Conservation (phyloP, 2,797 vertebrate genomes). For the Schizopygopsis malacanthus region DNA sequence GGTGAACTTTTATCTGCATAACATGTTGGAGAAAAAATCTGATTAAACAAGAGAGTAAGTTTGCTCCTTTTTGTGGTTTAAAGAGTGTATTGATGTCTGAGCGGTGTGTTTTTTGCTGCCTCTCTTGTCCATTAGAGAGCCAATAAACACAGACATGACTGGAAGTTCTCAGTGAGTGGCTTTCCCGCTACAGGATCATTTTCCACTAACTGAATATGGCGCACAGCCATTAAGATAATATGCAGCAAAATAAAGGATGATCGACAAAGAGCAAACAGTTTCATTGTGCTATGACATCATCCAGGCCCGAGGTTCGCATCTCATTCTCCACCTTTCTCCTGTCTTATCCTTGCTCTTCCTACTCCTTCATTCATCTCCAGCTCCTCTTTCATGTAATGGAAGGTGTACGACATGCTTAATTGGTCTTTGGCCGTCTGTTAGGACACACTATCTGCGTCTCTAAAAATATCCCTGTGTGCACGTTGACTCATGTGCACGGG, state of each 20-base stretch:
- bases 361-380: constrained; percentile 30
- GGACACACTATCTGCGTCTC: constrained; percentile 68
- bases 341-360: constrained; percentile 7
- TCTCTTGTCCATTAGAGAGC: constrained; percentile 37
- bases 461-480: constrained; percentile 71
- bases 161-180: constrained; percentile 33
- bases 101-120: neutral
- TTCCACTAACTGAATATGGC: constrained; percentile 22
- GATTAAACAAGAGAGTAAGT: constrained; percentile 11
- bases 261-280: constrained; percentile 48
- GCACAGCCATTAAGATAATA: constrained; percentile 25
- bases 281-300: constrained; percentile 67
- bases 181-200: constrained; percentile 38
- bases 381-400: constrained; percentile 68
- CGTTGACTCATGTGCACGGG: constrained; percentile 54
- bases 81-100: constrained; percentile 27
- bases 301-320: constrained; percentile 7
- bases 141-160: constrained; percentile 45
- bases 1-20: constrained; percentile 24
- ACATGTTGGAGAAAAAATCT: constrained; percentile 13
- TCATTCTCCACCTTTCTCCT: constrained; percentile 25
- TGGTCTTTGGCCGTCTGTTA: constrained; percentile 61
- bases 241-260: constrained; percentile 19
- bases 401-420: constrained; percentile 70
- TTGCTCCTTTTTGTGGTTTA: constrained; percentile 13